Base-by-base conservation (phyloP, 1,140 invertebrate species). In the Drosophila saltans region DNA sequence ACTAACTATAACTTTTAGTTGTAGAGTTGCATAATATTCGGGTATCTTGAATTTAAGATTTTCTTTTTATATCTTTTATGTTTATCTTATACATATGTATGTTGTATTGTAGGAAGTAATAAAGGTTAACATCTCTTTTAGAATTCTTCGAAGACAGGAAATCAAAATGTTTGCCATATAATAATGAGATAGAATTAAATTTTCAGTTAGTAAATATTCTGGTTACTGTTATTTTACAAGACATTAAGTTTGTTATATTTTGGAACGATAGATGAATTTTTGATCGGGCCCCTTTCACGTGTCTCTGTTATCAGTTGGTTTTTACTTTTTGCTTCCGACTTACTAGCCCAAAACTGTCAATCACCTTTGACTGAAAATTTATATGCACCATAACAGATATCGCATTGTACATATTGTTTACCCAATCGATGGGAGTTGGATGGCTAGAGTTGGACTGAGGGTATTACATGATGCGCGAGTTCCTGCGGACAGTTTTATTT, bases 261-360 rank as follows among this genome's bases (percentile, higher is more conserved):
- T 9, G 2, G 24, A 26, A 52, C 45, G 45, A 26, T 8, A 21
- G 9, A 3, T 52, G 45, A 52, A 52, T 52, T 26, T 52, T 8
- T 8, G 8, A 52, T 26, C 7, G 21, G 8, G 2, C 7, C 1
- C 21, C 7, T 7, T 52, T 52, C 59, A 69, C 58, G 67, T 75
- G 62, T 64, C 67, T 64, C 67, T 75, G 66, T 64, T 64, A 62
- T 65, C 66, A 55, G 11, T 8, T 24, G 7, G 26, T 52, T 26
- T 52, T 52, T 52, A 52, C 21, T 24, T 10, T 9, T 26, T 62
- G 40, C 24, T 59, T 59, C 57, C 57, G 33, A 62, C 67, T 72
- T 82, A 66, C 62, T 83, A 80, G 68, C 84, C 83, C 80, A 88
- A 84, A 88, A 80, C 73, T 89, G 83, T 79, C 83, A 89, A 89